Evolutionary conservation across 2,888 invertebrate genomes (phyloP).

Genomic region (Creontiades dilutus): DNA sequence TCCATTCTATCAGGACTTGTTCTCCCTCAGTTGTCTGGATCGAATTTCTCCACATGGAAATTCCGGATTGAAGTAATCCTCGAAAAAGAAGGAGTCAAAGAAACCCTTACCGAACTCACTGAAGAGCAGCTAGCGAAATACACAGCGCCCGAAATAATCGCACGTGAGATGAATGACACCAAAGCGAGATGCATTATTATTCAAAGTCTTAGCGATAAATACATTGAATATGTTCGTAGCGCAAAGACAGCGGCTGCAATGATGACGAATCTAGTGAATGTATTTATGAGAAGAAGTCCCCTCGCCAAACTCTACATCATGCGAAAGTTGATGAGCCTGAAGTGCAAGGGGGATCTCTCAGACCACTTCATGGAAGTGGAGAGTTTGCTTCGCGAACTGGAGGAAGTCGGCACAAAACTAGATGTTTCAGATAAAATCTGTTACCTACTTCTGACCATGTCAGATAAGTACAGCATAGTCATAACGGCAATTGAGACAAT

Average conservation of each 20-base stretch:
- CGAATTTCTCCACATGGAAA: background rate
- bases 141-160: background rate
- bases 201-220: background rate
- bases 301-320: conserved; percentile 46
- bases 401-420: conserved; percentile 48
- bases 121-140: background rate
- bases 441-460: conserved; percentile 55
- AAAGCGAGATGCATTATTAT: background rate
- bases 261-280: background rate
- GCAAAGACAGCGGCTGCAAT: background rate
- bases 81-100: background rate
- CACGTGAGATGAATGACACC: background rate
- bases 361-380: conserved; percentile 64
- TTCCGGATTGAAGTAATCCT: background rate
- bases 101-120: background rate
- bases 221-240: background rate
- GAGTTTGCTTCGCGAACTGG: conserved; percentile 48
- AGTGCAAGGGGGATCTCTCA: conserved; percentile 47
- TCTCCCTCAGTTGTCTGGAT: background rate
- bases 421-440: conserved; percentile 66
- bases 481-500: conserved; percentile 49
- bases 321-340: conserved; percentile 45
- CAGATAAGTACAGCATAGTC: conserved; percentile 56
- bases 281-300: background rate
- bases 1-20: background rate